Conservation (phyloP, 2,113 vertebrate species). For the Protobothrops mucrosquamatus region DNA sequence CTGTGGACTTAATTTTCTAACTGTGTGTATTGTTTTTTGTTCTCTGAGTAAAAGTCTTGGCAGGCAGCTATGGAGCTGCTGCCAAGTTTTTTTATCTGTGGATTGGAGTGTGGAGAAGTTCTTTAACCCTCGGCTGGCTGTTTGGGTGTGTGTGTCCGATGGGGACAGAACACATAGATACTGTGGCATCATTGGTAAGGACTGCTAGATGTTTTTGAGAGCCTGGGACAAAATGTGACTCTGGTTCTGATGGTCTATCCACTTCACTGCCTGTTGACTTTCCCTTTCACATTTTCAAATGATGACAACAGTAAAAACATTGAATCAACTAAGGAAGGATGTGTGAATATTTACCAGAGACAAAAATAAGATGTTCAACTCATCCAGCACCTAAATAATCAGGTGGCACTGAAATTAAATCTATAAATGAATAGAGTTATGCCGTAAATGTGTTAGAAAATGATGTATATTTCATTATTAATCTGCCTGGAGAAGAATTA, state of each 20-base stretch:
- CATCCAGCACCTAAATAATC: neutral
- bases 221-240: neutral
- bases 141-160: no score
- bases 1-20: no score
- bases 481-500: neutral
- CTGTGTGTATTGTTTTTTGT: no score
- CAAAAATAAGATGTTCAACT: neutral
- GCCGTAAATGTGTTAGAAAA: neutral
- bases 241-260: neutral
- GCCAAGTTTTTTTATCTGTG: no score
- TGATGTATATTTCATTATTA: neutral
- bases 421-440: neutral
- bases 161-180: no score
- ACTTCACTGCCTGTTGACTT: neutral
- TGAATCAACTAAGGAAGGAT: neutral
- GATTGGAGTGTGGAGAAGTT: no score
- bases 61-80: no score
- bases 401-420: neutral
- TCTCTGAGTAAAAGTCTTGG: no score
- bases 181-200: neutral
- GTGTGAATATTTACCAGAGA: neutral
- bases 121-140: no score
- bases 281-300: neutral
- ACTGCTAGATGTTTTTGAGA: neutral
- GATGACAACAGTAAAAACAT: neutral